These are phyloP conservation scores for Aleiodes alternator DNA, from an alignment of 2,888 invertebrate species.

Conservation along the genomic window DNA sequence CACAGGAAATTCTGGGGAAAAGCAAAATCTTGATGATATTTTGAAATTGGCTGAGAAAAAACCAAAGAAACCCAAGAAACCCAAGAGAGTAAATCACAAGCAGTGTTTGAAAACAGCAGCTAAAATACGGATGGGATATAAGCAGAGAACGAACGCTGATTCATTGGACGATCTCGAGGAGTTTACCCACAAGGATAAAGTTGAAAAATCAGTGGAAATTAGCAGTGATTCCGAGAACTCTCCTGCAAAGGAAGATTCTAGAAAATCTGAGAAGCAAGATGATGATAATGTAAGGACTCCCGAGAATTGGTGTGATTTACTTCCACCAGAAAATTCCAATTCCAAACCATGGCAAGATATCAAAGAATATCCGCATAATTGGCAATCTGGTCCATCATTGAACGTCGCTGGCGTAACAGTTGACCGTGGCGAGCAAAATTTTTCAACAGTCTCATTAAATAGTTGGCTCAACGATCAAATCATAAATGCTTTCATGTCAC, in stretches of 20 bases:
- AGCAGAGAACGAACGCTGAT: too few species aligned
- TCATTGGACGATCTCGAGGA: too few species aligned
- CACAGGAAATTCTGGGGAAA: not conserved
- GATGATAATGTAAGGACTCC: too few species aligned
- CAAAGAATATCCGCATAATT: not conserved
- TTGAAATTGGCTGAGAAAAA: not conserved
- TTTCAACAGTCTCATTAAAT: not conserved
- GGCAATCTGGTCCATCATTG: not conserved
- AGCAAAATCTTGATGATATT: not conserved
- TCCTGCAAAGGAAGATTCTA: too few species aligned
- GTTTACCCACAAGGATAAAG: too few species aligned
- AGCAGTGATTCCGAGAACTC: too few species aligned
- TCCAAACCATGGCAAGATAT: not conserved
- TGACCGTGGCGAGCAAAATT: not conserved
- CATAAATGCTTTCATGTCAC: slow-evolving; percentile 1
- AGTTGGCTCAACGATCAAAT: not conserved
- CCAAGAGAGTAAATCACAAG: too few species aligned
- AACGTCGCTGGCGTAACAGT: not conserved
- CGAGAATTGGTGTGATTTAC: not conserved
- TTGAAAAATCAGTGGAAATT: too few species aligned
- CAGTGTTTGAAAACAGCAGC: too few species aligned
- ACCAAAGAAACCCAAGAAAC: too few species aligned
- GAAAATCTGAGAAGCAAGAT: too few species aligned
- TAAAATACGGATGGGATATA: too few species aligned
- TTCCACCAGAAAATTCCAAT: not conserved